Conservation (phyloP, 2,888 invertebrate species). For the Campoletis raptor region DNA sequence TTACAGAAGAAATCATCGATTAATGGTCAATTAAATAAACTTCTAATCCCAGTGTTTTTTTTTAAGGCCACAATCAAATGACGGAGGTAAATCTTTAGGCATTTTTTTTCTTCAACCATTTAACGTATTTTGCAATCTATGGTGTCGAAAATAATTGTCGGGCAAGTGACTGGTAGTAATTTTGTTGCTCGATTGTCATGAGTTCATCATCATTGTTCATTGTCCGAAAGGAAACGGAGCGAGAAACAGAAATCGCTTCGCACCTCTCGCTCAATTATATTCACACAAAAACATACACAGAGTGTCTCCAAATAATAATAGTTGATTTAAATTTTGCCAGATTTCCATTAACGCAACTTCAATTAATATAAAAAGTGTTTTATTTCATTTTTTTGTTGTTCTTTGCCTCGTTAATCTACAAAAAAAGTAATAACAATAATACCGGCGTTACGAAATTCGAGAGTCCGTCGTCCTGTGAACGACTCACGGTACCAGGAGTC, state of each 20-base stretch:
- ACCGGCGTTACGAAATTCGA: slow-evolving; percentile 16
- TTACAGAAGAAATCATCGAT: not conserved
- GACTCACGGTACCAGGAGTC: slow-evolving; percentile 36
- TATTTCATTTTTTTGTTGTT: not conserved
- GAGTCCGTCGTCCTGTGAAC: slow-evolving; percentile 27
- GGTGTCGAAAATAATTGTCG: slow-evolving; percentile 62
- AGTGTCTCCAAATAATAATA: not conserved
- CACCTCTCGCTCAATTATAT: slow-evolving; percentile 46
- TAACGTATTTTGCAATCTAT: slow-evolving; percentile 46
- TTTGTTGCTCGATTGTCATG: slow-evolving; percentile 22
- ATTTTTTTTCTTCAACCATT: slow-evolving; percentile 50
- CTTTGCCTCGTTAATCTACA: not conserved
- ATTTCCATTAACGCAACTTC: not conserved
- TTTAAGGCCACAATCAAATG: not conserved
- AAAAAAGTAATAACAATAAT: not conserved
- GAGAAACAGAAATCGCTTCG: slow-evolving; percentile 39
- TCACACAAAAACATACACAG: not conserved
- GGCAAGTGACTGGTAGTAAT: slow-evolving; percentile 31
- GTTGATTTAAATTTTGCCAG: not conserved
- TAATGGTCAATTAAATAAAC: not conserved
- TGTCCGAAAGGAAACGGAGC: slow-evolving; percentile 64
- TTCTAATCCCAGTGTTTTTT: not conserved
- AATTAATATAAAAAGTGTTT: not conserved
- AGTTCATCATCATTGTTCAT: slow-evolving; percentile 58
- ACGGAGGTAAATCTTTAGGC: not conserved